Evolutionary conservation across 2,888 invertebrate species (phyloP).

Genomic region (Stratiomys singularior): DNA sequence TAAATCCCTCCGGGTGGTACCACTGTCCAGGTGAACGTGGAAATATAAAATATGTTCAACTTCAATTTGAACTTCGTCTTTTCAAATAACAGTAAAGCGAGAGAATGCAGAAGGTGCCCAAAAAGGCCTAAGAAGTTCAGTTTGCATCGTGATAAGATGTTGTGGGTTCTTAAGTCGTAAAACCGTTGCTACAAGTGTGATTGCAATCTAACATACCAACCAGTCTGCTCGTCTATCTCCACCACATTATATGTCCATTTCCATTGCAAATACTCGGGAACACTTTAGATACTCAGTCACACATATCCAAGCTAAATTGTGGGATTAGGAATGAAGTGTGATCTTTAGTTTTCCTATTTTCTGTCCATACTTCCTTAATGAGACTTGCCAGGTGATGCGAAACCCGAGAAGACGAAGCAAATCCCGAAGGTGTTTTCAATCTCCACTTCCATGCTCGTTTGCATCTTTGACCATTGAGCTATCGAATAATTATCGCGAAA

Average conservation of each 20-base stretch:
- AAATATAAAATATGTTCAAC: neutral
- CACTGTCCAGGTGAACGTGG: neutral
- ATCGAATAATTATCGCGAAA: slow-evolving; percentile 35
- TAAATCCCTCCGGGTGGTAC: neutral
- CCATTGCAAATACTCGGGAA: neutral
- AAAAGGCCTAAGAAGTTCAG: slow-evolving; percentile 36
- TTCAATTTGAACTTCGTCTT: slow-evolving; percentile 20
- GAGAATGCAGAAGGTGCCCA: slow-evolving; percentile 37
- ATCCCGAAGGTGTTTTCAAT: slow-evolving; percentile 39
- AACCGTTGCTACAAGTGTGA: slow-evolving; percentile 34
- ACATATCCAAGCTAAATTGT: neutral
- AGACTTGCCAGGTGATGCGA: neutral
- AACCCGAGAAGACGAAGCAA: neutral
- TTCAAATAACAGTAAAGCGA: slow-evolving; percentile 39
- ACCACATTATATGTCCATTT: neutral
- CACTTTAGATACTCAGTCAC: neutral
- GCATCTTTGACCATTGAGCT: slow-evolving; percentile 14
- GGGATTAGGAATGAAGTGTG: neutral
- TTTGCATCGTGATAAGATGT: slow-evolving; percentile 28
- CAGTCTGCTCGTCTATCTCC: slow-evolving; percentile 12
- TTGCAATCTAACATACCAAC: slow-evolving; percentile 41
- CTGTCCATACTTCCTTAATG: slow-evolving; percentile 3
- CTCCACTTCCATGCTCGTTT: neutral
- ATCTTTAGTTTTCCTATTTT: slow-evolving; percentile 32
- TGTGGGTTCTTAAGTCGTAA: slow-evolving; percentile 26